Conservation (phyloP, 2,888 invertebrate species). For the Drosophila fulvimacula region DNA sequence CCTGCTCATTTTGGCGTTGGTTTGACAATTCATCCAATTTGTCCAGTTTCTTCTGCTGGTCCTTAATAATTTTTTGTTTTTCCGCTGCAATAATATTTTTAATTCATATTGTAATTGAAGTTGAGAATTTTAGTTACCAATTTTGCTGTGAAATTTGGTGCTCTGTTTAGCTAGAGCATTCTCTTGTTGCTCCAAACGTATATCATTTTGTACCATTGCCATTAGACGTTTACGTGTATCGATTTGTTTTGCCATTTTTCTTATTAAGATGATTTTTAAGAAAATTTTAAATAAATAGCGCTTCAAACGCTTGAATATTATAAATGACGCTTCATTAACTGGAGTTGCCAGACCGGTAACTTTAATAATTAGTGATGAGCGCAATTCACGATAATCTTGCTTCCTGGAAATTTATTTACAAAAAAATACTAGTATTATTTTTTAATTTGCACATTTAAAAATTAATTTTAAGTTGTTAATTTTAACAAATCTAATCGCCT, state of each 20-base stretch:
- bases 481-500: not conserved
- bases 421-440: not conserved
- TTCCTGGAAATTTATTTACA: not conserved
- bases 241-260: conserved; percentile 30
- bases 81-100: conserved; percentile 5
- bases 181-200: conserved; percentile 16
- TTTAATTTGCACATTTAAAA: not conserved
- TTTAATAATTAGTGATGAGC: conserved; percentile 15
- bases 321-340: conserved; percentile 8
- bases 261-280: not conserved
- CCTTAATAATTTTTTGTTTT: conserved; percentile 1
- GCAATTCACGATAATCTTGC: not conserved
- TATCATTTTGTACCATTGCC: conserved; percentile 35
- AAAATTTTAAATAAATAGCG: conserved; percentile 23
- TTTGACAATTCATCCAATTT: conserved; percentile 1
- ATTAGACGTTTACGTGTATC: conserved; percentile 39
- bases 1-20: conserved; percentile 18
- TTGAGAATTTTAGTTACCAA: conserved; percentile 31
- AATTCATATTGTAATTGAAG: not conserved
- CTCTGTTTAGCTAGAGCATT: conserved; percentile 33
- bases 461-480: not conserved
- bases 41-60: conserved; percentile 27
- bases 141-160: conserved; percentile 25
- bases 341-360: conserved; percentile 39
- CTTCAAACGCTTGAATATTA: not conserved